Conservation (phyloP, 2,113 vertebrate species). For the Mesocricetus auratus region DNA sequence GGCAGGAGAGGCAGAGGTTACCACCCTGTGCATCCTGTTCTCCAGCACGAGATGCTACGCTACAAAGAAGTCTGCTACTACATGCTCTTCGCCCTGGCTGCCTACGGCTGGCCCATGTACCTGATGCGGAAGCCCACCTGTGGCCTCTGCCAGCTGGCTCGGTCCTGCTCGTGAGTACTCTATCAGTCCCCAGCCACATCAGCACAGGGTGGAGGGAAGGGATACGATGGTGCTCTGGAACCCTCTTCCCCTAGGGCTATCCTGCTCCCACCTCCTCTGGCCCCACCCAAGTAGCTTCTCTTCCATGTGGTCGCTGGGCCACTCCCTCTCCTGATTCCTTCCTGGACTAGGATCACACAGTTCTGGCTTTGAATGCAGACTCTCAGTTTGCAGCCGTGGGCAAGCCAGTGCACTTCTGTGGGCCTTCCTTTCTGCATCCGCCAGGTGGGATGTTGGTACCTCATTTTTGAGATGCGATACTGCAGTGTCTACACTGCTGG, state of each 20-base stretch:
- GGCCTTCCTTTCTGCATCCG: not conserved
- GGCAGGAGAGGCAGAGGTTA: not conserved
- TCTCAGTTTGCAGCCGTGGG: not conserved
- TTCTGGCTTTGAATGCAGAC: not conserved
- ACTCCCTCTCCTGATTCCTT: not conserved
- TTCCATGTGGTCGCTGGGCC: not conserved
- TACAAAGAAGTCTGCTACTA: conserved; percentile 99
- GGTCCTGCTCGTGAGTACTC: conserved; percentile 96
- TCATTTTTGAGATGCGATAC: not conserved
- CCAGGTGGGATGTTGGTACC: not conserved
- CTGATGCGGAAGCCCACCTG: conserved; percentile 98
- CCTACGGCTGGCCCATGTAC: conserved; percentile 99
- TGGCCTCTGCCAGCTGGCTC: conserved; percentile 95
- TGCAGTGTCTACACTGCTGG: not conserved
- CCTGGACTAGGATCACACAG: not conserved
- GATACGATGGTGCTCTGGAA: not conserved
- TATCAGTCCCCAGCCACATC: rapidly evolving
- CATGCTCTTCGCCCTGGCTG: conserved; percentile 98
- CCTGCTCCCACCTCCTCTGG: conserved; percentile 80
- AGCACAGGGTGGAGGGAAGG: rapidly evolving
- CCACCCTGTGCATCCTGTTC: conserved; percentile 43
- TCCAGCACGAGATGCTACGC: conserved; percentile 96
- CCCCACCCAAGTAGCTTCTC: not conserved
- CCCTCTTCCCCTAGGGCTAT: conserved; percentile 67
- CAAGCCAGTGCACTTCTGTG: no score